These are phyloP conservation scores for Myotis planiceps DNA, from an alignment of 2,797 vertebrate genomes.

Conservation along the genomic window DNA sequence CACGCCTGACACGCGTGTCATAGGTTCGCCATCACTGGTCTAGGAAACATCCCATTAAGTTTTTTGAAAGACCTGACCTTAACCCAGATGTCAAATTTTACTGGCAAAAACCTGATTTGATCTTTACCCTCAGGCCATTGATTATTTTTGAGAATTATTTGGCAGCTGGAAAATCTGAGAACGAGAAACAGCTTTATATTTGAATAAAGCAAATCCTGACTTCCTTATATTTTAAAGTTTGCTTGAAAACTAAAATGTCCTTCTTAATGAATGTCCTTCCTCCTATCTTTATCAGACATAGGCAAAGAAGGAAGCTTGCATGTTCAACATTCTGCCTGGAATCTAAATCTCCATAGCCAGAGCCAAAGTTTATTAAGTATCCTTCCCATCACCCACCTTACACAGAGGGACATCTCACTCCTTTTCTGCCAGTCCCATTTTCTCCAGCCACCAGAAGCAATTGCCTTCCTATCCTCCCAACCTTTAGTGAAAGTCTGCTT, in stretches of 20 bases:
- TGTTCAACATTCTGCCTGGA: background rate
- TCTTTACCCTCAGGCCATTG: background rate
- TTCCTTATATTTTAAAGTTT: background rate
- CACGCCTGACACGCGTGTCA: no score
- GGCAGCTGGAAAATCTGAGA: background rate
- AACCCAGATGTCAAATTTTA: background rate
- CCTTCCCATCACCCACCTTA: background rate
- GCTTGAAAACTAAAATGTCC: background rate
- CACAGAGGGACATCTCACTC: background rate
- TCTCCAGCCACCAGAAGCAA: background rate
- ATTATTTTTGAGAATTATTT: background rate
- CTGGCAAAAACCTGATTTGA: background rate
- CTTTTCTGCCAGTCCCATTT: background rate
- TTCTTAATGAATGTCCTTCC: background rate
- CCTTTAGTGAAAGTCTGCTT: background rate
- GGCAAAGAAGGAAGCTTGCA: background rate
- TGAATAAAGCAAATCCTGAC: background rate
- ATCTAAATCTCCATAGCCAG: background rate
- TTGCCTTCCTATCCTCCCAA: background rate
- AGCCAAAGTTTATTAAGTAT: background rate
- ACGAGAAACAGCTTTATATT: background rate
- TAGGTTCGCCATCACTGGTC: no score
- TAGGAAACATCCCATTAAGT: background rate
- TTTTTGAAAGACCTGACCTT: background rate
- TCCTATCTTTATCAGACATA: background rate